Evolutionary conservation across 2,888 invertebrate genomes (phyloP).

Genomic region (Zelleria hepariella): DNA sequence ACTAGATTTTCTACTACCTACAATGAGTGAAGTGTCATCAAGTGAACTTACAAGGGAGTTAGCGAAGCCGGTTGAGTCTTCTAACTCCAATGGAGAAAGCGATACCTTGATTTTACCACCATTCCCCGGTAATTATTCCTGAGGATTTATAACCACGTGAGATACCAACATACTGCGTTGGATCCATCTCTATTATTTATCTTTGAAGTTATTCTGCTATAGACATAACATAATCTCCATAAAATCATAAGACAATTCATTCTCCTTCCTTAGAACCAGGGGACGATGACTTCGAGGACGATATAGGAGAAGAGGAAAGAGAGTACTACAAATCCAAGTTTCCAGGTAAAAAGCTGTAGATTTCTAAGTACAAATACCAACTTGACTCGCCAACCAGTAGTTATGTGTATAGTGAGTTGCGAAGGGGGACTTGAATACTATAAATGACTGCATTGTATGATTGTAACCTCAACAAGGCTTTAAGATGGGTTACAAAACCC

Average conservation of each 20-base stretch:
- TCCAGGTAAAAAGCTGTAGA: constrained; percentile 32
- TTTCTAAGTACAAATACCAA: background rate
- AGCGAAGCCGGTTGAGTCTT: constrained; percentile 50
- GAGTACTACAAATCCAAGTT: constrained; percentile 64
- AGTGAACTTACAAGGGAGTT: background rate
- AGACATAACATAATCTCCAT: too few relatives aligned
- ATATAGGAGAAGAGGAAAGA: constrained; percentile 66
- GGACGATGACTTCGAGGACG: constrained; percentile 66
- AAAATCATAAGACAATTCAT: too few relatives aligned
- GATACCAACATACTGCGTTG: too few relatives aligned
- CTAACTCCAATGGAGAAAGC: too few relatives aligned
- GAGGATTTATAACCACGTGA: too few relatives aligned
- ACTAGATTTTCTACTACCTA: background rate
- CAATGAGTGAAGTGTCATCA: constrained; percentile 10
- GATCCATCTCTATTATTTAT: too few relatives aligned
- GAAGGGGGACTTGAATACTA: too few relatives aligned
- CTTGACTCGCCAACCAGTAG: background rate
- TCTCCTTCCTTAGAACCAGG: constrained; percentile 52
- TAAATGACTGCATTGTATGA: too few relatives aligned
- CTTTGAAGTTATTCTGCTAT: too few relatives aligned
- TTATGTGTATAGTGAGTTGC: background rate
- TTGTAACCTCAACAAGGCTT: background rate
- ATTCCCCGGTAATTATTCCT: constrained; percentile 44
- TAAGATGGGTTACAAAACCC: background rate
- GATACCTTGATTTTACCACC: constrained; percentile 53